These are phyloP conservation scores for Trichonephila clavata DNA, from an alignment of 1,140 invertebrate genomes.

Conservation along the genomic window DNA sequence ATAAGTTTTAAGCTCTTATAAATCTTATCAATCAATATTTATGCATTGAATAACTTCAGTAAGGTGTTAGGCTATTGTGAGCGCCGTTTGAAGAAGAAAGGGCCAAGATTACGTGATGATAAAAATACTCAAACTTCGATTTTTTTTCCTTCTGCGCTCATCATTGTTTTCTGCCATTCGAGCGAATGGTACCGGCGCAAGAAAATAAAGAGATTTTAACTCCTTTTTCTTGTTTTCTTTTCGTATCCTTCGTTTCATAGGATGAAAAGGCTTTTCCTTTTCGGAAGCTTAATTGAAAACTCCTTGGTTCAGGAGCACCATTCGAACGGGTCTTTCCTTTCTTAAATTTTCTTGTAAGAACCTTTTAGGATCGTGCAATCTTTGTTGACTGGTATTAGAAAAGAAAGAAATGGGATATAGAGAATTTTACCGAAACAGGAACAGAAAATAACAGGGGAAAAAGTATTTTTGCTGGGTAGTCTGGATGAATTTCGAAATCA, in stretches of 20 bases:
- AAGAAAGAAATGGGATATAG: conserved; percentile 9
- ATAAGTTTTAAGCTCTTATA: too few relatives aligned
- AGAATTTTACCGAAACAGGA: neutral
- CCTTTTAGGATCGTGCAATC: conserved; percentile 1
- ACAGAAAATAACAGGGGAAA: neutral
- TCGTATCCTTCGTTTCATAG: neutral
- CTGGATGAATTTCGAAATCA: too few relatives aligned
- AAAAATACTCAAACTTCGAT: neutral
- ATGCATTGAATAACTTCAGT: neutral
- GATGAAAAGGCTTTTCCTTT: conserved; percentile 51
- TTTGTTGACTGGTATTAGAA: conserved; percentile 35
- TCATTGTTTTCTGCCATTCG: conserved; percentile 17
- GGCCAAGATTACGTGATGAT: neutral
- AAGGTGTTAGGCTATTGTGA: neutral
- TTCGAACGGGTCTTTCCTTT: conserved; percentile 1
- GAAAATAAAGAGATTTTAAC: conserved; percentile 58
- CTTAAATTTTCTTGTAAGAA: neutral
- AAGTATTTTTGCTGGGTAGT: neutral
- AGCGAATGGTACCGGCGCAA: neutral
- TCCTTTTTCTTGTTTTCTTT: conserved; percentile 46
- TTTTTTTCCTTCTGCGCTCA: neutral
- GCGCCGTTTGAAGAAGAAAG: neutral
- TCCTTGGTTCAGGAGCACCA: neutral
- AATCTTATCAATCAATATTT: neutral
- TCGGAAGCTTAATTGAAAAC: conserved; percentile 53